Evolutionary conservation across 2,888 invertebrate genomes (phyloP), one percentile per base, ranked within the genome.

Genomic region (Scotopteryx bipunctaria): DNA sequence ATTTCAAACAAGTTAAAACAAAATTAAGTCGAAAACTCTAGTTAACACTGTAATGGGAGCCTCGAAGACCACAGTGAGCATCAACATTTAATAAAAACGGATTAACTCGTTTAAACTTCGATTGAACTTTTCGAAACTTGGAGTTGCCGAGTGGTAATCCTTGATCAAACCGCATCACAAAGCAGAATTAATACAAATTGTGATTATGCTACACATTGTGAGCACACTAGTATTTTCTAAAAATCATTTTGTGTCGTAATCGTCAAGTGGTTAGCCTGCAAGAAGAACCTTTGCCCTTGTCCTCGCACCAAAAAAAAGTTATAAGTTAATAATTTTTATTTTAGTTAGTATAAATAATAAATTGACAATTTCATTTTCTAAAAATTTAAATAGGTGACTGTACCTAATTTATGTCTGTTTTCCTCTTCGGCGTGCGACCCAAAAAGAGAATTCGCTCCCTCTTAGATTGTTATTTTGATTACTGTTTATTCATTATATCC

Each of bases 31-130:
- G 56, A 67, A 73, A 69, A 69, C 67, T 71, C 67, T 67, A 72
- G 71, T 73, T 76, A 72, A 66, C 61, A 64, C 66, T 68, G 63
- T 73, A 81, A 81, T 73, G 71, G 75, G 78, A 80, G 79, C 71
- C 69, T 65, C 61, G 60, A 66, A 69, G 61, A 70, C 69, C 73
- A 66, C 74, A 69, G 69, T 73, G 73, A 79, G 76, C 81, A 84
- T 86, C 81, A 84, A 83, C 83, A 85, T 83, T 86, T 84, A 86
- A 84, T 86, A 85, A 86, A 86, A 82, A 75, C 71, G 76, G 79
- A 84, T 85, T 84, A 87, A 87, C 84, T 87, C 85, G 76, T 85
- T 85, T 82, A 81, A 85, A 87, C 78, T 86, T 76, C 81, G 80
- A 86, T 85, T 82, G 79, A 86, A 86, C 76, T 86, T 79, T 66